Evolutionary conservation across 2,113 vertebrate species (phyloP).

Genomic region (Crotalus horridus): DNA sequence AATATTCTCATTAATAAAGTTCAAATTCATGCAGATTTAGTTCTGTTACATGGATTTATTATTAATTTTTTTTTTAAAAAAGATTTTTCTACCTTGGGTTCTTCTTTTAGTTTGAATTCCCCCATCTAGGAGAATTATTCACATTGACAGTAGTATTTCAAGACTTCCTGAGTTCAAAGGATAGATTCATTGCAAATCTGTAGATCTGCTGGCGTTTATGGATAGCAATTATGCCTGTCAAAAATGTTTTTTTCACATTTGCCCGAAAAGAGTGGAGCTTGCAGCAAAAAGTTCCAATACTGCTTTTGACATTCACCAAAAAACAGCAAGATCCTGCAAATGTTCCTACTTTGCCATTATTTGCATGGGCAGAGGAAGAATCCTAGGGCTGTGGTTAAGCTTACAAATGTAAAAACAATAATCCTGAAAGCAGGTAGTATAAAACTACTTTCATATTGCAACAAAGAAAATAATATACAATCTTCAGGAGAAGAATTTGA

Average conservation of each 20-base stretch:
- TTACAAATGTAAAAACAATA: neutral
- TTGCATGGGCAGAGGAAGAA: neutral
- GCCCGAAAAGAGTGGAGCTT: neutral
- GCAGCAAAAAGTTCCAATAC: neutral
- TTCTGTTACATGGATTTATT: neutral
- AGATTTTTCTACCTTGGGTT: neutral
- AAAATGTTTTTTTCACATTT: constrained; percentile 11
- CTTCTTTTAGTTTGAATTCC: neutral
- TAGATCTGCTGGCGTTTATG: too few species aligned
- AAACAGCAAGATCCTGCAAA: neutral
- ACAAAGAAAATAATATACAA: too few species aligned
- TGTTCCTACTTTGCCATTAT: neutral
- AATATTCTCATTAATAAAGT: accelerated
- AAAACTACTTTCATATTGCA: too few species aligned
- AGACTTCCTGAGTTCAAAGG: neutral
- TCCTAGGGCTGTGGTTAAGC: neutral
- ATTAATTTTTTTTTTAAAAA: neutral
- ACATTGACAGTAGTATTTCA: neutral
- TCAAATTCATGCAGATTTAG: neutral
- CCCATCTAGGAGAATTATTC: neutral
- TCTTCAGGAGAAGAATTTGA: too few species aligned
- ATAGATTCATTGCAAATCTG: neutral
- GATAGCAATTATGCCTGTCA: neutral
- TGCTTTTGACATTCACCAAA: neutral
- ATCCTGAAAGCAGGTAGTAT: neutral